These are phyloP conservation scores for Amphimallon solstitiale DNA, from an alignment of 2,888 invertebrate species.

Conservation along the genomic window DNA sequence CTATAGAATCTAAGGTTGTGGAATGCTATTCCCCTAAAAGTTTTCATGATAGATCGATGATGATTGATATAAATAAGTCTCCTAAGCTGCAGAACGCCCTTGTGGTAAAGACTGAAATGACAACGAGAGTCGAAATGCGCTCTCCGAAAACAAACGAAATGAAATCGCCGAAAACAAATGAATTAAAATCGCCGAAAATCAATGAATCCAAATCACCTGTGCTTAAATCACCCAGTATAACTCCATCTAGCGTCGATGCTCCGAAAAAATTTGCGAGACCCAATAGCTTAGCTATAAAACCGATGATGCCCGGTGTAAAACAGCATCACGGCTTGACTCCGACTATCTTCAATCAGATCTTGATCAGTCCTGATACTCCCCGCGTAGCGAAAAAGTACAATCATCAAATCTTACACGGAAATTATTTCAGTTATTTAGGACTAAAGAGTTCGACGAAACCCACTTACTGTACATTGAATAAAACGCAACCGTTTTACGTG, in stretches of 20 bases:
- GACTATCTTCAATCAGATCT: constrained; percentile 81
- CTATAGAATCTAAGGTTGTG: constrained; percentile 20
- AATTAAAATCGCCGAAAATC: constrained; percentile 39
- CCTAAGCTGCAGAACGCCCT: constrained; percentile 46
- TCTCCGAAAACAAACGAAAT: constrained; percentile 30
- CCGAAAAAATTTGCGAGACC: constrained; percentile 81
- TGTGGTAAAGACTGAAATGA: constrained; percentile 47
- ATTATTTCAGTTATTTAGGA: constrained; percentile 91
- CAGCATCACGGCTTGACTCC: constrained; percentile 85
- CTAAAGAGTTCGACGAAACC: constrained; percentile 90
- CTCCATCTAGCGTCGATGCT: constrained; percentile 59
- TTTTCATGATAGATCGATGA: constrained; percentile 29
- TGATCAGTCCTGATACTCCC: constrained; percentile 92
- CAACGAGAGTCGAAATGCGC: constrained; percentile 30
- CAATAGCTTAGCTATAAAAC: constrained; percentile 83
- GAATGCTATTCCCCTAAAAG: constrained; percentile 23
- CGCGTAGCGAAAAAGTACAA: constrained; percentile 89
- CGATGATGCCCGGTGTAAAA: constrained; percentile 79
- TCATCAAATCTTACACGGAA: constrained; percentile 88
- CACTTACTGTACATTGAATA: constrained; percentile 92
- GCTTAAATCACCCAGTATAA: constrained; percentile 43
- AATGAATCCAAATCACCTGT: constrained; percentile 42
- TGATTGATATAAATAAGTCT: constrained; percentile 34
- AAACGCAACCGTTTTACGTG: constrained; percentile 95
- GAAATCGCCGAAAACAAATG: constrained; percentile 41